phyloP scores from a whole-genome alignment of 2,113 vertebrate species.

The Plecotus auritus region DNA sequence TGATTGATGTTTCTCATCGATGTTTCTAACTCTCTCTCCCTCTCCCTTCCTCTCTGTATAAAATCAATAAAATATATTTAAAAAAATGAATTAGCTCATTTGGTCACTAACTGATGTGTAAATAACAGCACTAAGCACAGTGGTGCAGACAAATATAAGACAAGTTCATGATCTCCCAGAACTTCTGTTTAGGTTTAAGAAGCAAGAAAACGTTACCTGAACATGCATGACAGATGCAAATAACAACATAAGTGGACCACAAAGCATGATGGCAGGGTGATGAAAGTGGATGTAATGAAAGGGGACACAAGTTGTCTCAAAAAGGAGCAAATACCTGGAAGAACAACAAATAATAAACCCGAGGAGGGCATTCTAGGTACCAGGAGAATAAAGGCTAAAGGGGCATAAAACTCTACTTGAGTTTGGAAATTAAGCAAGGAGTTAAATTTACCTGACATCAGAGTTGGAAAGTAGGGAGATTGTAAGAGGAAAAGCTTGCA shows the following conservation, averaged over 20 bases:
- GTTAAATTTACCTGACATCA: neutral
- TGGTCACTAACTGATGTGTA: neutral
- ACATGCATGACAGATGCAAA: fast-evolving
- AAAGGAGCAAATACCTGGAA: neutral
- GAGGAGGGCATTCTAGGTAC: neutral
- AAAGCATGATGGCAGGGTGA: too few relatives aligned
- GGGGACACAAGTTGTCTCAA: fast-evolving
- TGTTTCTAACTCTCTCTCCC: too few relatives aligned
- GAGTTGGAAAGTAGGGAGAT: neutral
- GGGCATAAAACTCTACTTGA: too few relatives aligned
- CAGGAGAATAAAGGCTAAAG: too few relatives aligned
- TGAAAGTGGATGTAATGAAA: neutral
- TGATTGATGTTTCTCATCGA: too few relatives aligned
- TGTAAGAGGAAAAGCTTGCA: neutral
- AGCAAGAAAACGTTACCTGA: neutral
- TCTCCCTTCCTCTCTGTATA: too few relatives aligned
- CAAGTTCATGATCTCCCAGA: neutral
- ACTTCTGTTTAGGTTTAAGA: neutral
- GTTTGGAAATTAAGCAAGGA: neutral
- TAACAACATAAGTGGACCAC: too few relatives aligned
- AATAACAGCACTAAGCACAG: neutral
- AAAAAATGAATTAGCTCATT: too few relatives aligned
- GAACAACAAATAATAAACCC: neutral
- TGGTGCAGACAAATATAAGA: neutral
- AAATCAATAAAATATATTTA: too few relatives aligned